These are phyloP conservation scores for Silurus aristotelis DNA, from an alignment of 2,797 vertebrate species.

Conservation along the genomic window DNA sequence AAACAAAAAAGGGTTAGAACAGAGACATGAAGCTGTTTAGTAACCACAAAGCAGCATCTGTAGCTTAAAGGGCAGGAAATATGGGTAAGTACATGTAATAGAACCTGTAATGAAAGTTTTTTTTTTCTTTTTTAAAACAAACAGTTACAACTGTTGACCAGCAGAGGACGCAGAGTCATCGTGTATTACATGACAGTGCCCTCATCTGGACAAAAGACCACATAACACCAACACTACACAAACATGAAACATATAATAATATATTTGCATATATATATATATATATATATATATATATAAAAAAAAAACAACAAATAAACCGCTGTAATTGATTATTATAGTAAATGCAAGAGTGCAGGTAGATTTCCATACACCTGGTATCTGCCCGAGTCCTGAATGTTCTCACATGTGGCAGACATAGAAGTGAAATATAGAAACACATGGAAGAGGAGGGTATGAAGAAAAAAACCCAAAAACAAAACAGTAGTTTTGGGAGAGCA, in stretches of 20 bases:
- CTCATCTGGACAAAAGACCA: slow-evolving; percentile 56
- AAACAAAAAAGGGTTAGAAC: slow-evolving; percentile 41
- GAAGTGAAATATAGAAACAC: slow-evolving; percentile 32
- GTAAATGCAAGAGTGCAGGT: slow-evolving; percentile 31
- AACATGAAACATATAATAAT: neutral
- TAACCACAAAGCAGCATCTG: slow-evolving; percentile 36
- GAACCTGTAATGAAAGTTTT: slow-evolving; percentile 24
- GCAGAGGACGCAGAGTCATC: slow-evolving; percentile 63
- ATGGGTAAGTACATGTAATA: slow-evolving; percentile 3
- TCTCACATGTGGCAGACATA: neutral
- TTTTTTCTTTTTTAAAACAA: neutral
- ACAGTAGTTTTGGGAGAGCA: slow-evolving; percentile 13
- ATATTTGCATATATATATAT: neutral
- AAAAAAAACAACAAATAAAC: too few relatives aligned
- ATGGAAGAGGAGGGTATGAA: slow-evolving; percentile 56
- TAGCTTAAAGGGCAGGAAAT: neutral
- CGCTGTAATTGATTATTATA: slow-evolving; percentile 2
- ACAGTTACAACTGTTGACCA: slow-evolving; percentile 58
- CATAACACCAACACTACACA: neutral
- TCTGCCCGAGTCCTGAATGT: slow-evolving; percentile 38
- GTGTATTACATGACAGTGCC: slow-evolving; percentile 42
- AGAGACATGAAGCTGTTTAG: slow-evolving; percentile 30
- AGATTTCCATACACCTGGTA: slow-evolving; percentile 55
- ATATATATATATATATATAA: too few relatives aligned
- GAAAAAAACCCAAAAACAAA: slow-evolving; percentile 55